These are phyloP conservation scores for Neodon shergylaensis DNA, from an alignment of 2,113 vertebrate genomes.

Conservation along the genomic window DNA sequence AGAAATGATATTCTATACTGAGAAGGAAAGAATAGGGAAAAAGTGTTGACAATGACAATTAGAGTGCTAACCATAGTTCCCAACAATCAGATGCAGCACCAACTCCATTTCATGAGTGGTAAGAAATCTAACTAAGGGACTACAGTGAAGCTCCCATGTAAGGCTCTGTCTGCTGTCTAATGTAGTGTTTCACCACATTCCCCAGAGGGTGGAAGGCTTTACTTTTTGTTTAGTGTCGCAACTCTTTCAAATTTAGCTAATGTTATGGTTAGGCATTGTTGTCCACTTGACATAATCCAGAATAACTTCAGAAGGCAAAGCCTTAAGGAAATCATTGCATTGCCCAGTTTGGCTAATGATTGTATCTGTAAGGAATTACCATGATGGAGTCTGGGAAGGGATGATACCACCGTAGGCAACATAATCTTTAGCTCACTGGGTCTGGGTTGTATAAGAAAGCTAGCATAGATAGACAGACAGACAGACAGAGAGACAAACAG, in stretches of 20 bases:
- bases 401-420: not conserved
- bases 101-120: not conserved
- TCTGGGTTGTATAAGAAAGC: not conserved
- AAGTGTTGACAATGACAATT: not conserved
- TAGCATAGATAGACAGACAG: not conserved
- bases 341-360: not conserved
- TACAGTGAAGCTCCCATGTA: not conserved
- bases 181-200: too few species aligned
- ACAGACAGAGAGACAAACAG: not conserved
- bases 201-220: not conserved
- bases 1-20: not conserved
- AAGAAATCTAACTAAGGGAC: not conserved
- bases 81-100: not conserved
- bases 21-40: not conserved
- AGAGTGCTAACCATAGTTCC: not conserved
- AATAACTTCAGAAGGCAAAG: not conserved
- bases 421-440: not conserved
- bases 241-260: not conserved
- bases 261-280: not conserved
- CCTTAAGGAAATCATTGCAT: not conserved
- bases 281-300: not conserved
- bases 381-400: too few species aligned
- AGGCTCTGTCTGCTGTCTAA: not conserved
- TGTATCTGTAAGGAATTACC: not conserved
- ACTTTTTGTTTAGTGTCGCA: not conserved